These are phyloP conservation scores for Temnothorax rugatulus DNA, from an alignment of 2,888 invertebrate species.

Conservation along the genomic window DNA sequence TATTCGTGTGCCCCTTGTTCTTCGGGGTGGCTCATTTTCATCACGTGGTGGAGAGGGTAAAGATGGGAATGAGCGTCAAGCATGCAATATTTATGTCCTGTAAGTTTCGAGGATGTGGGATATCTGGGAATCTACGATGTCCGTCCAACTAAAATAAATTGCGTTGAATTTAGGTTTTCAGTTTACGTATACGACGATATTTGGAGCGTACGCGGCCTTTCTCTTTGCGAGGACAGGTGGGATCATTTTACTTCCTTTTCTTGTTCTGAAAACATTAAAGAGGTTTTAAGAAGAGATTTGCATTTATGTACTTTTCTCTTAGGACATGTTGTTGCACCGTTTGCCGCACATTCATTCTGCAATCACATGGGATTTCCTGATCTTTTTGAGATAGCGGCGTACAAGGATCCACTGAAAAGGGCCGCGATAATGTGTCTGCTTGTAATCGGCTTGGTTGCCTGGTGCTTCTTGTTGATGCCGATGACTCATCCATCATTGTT, in stretches of 20 bases:
- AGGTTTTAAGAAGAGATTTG: background rate
- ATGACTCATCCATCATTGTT: slow-evolving; percentile 91
- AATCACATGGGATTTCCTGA: slow-evolving; percentile 99
- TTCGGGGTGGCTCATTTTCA: slow-evolving; percentile 98
- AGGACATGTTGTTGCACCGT: slow-evolving; percentile 96
- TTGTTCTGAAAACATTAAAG: background rate
- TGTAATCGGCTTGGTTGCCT: slow-evolving; percentile 91
- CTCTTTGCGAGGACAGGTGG: slow-evolving; percentile 94
- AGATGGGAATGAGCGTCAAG: slow-evolving; percentile 90
- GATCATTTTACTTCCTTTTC: slow-evolving; percentile 60
- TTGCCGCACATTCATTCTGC: slow-evolving; percentile 97
- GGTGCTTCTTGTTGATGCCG: slow-evolving; percentile 92
- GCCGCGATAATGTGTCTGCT: slow-evolving; percentile 90
- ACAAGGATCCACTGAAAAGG: slow-evolving; percentile 88
- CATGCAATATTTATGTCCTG: slow-evolving; percentile 91
- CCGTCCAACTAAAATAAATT: slow-evolving; percentile 60
- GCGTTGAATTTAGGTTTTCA: slow-evolving; percentile 91
- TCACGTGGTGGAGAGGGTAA: slow-evolving; percentile 94
- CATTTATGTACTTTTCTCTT: slow-evolving; percentile 76
- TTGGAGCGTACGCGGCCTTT: slow-evolving; percentile 98
- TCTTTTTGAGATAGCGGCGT: slow-evolving; percentile 90
- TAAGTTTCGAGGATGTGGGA: slow-evolving; percentile 86
- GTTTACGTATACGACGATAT: slow-evolving; percentile 95
- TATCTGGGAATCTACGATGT: background rate
- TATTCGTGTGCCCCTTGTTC: slow-evolving; percentile 95